These are phyloP conservation scores for Megalonaias nervosa DNA, from an alignment of 1,140 invertebrate genomes.

Conservation along the genomic window DNA sequence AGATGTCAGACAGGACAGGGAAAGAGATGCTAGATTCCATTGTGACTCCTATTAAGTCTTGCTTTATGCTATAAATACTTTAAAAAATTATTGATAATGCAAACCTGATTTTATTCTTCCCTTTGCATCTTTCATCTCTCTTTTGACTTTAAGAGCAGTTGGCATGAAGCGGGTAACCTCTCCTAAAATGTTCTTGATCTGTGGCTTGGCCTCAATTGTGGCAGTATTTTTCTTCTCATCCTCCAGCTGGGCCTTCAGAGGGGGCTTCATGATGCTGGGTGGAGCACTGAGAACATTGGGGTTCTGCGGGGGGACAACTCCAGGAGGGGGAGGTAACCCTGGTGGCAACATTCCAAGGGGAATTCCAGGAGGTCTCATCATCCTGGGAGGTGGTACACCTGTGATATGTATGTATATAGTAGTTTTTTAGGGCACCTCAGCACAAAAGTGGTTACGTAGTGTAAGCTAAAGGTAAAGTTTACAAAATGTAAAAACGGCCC, in stretches of 20 bases:
- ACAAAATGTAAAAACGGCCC: no score
- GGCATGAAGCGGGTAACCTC: conserved; percentile 97
- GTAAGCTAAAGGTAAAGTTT: no score
- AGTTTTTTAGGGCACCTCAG: no score
- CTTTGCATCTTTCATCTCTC: conserved; percentile 77
- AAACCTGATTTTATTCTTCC: conserved; percentile 55
- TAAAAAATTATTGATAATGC: conserved; percentile 2
- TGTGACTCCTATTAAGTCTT: no score
- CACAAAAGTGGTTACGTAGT: no score
- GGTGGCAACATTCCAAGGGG: conserved; percentile 63
- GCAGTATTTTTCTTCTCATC: conserved; percentile 78
- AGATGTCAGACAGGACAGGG: no score
- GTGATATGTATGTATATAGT: conserved; percentile 8
- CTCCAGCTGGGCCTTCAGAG: conserved; percentile 76
- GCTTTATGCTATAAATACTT: no score
- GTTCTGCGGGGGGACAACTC: conserved; percentile 65
- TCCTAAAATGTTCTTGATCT: conserved; percentile 93
- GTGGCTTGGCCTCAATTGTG: conserved; percentile 94
- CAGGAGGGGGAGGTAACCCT: conserved; percentile 53
- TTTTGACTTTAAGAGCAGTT: conserved; percentile 89
- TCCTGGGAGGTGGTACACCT: conserved; percentile 74
- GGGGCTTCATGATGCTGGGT: conserved; percentile 82
- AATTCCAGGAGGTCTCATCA: conserved; percentile 73
- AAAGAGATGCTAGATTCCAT: no score
- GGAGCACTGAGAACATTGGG: conserved; percentile 86